Evolutionary conservation across 2,113 vertebrate genomes (phyloP), one percentile per base, ranked within the genome.

Genomic region (Elachura formosa): DNA sequence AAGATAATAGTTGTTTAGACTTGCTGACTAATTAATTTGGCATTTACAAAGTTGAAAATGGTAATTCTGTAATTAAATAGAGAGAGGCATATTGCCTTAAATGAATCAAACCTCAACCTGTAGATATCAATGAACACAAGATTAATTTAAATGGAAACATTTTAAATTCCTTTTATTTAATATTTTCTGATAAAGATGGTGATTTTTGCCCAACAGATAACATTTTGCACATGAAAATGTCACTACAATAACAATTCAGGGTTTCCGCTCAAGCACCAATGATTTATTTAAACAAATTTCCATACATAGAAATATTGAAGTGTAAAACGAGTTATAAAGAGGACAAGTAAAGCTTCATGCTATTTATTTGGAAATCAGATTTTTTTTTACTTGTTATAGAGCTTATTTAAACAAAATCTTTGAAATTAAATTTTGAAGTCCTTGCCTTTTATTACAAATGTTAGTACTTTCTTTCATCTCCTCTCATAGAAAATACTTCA

Each of bases 21-120:
- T 85, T 33, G 40, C 33, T 81, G 31, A 91, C 88, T 93, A 88
- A 73, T 76, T 92, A 15, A 62, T 87, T 62, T 77, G 66, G 26
- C 63, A 86, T 87, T 83, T 88, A 74, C 34, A 88, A 88, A 92
- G 24, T 76, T 92, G 46, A 90, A 94, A 93, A 88, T 79, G 34
- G 23, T 54, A 91, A 89, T 56, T 89, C 29, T 82, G 8, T 82
- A 74, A 69, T 77, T 76, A 93, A 72, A 93, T 90, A 80, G 46
- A 54, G 25, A 81, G 18, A 85, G 16, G 18, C 68, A 36, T 68
- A 79, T 72, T 64, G 31, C n/a, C 45, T 64, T 84, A 59, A 84
- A 75, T 68, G 2, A 75, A 93, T 89, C 48, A 91, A 72, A 25
- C 14, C 7, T 79, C 40, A 62, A 49, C 64, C 28, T 85, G 28